These are phyloP conservation scores for Apistogramma diplotaenia DNA, from an alignment of 2,113 vertebrate species.

Conservation along the genomic window DNA sequence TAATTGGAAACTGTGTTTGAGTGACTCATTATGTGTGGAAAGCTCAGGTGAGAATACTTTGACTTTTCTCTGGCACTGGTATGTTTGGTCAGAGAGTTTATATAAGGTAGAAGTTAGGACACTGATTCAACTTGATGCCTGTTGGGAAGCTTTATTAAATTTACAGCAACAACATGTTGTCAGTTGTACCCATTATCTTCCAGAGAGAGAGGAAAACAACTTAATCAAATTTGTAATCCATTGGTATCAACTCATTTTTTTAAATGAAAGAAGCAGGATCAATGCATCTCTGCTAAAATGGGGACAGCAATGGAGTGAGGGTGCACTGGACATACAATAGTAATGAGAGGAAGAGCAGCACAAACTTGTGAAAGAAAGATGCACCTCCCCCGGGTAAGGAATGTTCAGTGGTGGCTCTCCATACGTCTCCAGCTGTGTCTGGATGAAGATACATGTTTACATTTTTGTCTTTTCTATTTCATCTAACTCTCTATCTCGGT, in stretches of 20 bases:
- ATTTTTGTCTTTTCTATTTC: constrained; percentile 21
- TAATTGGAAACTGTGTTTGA: not conserved
- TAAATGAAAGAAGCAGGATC: not conserved
- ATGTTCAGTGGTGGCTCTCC: not conserved
- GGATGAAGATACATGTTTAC: constrained; percentile 1
- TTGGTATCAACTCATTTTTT: not conserved
- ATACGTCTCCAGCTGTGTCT: not conserved
- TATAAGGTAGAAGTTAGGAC: not conserved
- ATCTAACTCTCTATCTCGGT: not conserved
- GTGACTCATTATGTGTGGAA: not conserved
- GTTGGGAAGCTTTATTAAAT: not conserved
- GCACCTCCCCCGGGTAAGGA: not conserved
- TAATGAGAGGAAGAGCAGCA: constrained; percentile 38
- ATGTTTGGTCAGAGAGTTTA: not conserved
- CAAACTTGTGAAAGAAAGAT: constrained; percentile 22
- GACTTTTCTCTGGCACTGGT: not conserved
- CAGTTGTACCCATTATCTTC: not conserved
- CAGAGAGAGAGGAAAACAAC: not conserved
- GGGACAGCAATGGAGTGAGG: not conserved
- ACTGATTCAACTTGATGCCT: too few relatives aligned
- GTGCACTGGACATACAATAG: constrained; percentile 3
- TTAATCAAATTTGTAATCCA: not conserved
- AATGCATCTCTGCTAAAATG: not conserved
- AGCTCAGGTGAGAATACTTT: not conserved
- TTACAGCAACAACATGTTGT: not conserved